Percentiles rank a stretch among this genome's conserved stretches.
Evolutionary conservation across 2,113 vertebrate species (phyloP).

Genomic region (Pardalotus punctatus): DNA sequence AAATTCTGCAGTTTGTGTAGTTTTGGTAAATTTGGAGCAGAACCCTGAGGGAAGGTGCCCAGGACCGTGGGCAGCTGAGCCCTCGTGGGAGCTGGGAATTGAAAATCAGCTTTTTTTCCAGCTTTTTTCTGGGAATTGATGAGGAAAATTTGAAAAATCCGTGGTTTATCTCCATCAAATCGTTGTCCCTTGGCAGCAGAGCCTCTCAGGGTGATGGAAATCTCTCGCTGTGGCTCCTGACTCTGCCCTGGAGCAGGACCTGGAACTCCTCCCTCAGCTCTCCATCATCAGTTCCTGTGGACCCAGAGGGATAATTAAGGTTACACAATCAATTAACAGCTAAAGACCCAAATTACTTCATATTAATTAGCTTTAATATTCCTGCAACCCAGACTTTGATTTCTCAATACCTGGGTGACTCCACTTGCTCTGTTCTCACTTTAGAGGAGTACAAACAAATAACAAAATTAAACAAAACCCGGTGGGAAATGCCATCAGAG

Average conservation of each 20-base stretch:
- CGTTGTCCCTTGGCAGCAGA: background rate
- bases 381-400: background rate
- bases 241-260: background rate
- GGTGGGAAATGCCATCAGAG: background rate
- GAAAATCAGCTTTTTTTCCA: background rate
- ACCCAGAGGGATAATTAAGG: background rate
- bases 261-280: background rate
- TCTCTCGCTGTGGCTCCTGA: background rate
- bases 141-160: background rate
- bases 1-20: background rate
- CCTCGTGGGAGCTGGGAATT: rapidly evolving
- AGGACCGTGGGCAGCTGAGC: background rate
- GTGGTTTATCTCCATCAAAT: background rate
- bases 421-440: background rate
- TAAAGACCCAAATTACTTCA: background rate
- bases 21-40: background rate
- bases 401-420: background rate
- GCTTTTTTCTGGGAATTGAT: background rate
- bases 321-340: background rate
- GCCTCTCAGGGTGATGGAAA: background rate
- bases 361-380: background rate
- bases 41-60: background rate
- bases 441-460: background rate
- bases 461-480: background rate
- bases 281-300: rapidly evolving